Evolutionary conservation across 2,888 invertebrate species (phyloP), one percentile per base, ranked within the genome.

Genomic region (Neoitamus cyanurus): DNA sequence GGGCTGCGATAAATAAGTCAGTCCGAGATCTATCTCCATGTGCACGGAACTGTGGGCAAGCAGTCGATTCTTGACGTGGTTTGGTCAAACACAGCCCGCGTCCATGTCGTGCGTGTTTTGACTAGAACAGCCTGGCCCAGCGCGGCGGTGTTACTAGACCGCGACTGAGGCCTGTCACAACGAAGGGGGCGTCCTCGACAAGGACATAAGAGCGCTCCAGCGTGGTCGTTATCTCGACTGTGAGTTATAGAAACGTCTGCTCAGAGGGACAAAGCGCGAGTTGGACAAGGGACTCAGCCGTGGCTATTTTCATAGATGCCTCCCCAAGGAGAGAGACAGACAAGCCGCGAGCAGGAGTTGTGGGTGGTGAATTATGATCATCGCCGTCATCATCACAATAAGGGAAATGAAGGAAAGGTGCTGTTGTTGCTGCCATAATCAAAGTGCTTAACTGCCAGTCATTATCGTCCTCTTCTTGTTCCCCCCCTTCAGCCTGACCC

Each of bases 361-460:
- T 80, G 34, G 80, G 58, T 37, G 80, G 80, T 58, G 25, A 80
- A 80, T 48, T 80, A 80, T 80, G 48, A 80, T 68, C 34, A 68
- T 80, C 80, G 68, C 31, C 58, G 20, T 68, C 68, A 31, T 80
- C 31, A 36, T 34, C 31, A 9, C 48, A 48, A 80, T 58, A 36
- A 80, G 58, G 68, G 20, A 31, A 68, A 75, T 31, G 36, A 34
- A 36, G 31, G 25, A 25, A 34, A 34, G 80, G 30, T 80, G 80
- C 68, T 80, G 68, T 80, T 77, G 77, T 46, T 77, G 46, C 42
- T 42, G 58, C 48, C 34, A 58, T 58, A 80, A 80, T 80, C 80
- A 48, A 48, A 80, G 30, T 25, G 58, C 58, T 58, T 48, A 58
- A 80, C 48, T 80, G 68, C 80, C 68, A 68, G 58, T 58, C 80